phyloP scores from a whole-genome alignment of 2,797 vertebrate genomes.

The Cynodonichthys magdalenae region DNA sequence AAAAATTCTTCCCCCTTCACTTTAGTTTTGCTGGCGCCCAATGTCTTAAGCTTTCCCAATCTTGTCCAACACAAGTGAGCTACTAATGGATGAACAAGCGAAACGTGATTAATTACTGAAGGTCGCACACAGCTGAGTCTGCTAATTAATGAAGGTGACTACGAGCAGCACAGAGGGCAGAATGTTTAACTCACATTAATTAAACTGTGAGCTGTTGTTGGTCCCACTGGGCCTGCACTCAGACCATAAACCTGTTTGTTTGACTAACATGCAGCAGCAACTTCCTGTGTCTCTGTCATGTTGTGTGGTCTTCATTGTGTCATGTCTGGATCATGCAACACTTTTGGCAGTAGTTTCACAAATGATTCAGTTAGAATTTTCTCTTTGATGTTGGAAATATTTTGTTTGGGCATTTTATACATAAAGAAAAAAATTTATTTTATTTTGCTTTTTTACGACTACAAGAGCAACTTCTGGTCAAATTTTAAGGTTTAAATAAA shows the following conservation, averaged over 20 bases:
- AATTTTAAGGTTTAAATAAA: too few species aligned
- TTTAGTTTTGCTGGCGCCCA: background rate
- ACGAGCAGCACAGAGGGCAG: slow-evolving; percentile 44
- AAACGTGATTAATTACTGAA: slow-evolving; percentile 41
- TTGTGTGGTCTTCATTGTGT: slow-evolving; percentile 26
- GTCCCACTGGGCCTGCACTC: slow-evolving; percentile 28
- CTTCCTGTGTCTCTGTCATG: slow-evolving; percentile 38
- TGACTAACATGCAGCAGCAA: slow-evolving; percentile 14
- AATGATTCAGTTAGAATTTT: too few species aligned
- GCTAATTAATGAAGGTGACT: slow-evolving; percentile 59
- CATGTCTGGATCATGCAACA: slow-evolving; percentile 27
- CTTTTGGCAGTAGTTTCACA: background rate
- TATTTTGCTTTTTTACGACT: background rate
- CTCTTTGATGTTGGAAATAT: background rate
- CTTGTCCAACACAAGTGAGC: slow-evolving; percentile 28
- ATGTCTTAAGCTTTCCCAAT: slow-evolving; percentile 42
- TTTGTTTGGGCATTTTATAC: background rate
- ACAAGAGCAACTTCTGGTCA: background rate
- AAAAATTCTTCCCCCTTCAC: slow-evolving; percentile 11
- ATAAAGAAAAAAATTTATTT: background rate
- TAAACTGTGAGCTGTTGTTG: slow-evolving; percentile 39
- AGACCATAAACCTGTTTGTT: slow-evolving; percentile 34
- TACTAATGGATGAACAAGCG: slow-evolving; percentile 11
- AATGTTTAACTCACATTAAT: slow-evolving; percentile 55
- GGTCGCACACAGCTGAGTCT: slow-evolving; percentile 32